Conservation (phyloP, 2,113 vertebrate species). For the Gnathonemus echidnorhynchus region DNA sequence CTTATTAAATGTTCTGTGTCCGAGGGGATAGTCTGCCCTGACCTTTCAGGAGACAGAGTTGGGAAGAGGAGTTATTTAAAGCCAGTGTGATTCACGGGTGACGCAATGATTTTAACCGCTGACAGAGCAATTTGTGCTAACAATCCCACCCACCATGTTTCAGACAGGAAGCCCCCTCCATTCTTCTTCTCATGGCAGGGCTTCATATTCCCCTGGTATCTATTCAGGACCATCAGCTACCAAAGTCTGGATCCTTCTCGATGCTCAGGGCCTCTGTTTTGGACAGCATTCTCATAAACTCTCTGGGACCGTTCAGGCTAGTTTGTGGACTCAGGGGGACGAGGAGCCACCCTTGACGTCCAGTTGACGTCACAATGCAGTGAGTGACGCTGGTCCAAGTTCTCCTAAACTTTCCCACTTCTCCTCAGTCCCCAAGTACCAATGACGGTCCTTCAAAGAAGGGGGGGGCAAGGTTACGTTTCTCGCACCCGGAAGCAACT, state of each 20-base stretch:
- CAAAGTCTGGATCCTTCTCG: slow-evolving; percentile 27
- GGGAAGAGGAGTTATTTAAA: slow-evolving; percentile 47
- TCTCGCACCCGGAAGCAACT: background rate
- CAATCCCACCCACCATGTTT: slow-evolving; percentile 16
- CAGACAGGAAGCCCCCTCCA: slow-evolving; percentile 9
- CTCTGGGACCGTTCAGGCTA: slow-evolving; percentile 30
- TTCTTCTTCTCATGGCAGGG: slow-evolving; percentile 12
- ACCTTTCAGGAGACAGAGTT: slow-evolving; percentile 29
- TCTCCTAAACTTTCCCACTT: background rate
- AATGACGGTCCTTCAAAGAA: background rate
- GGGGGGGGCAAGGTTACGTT: background rate
- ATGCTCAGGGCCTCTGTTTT: slow-evolving; percentile 25
- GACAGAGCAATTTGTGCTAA: slow-evolving; percentile 48
- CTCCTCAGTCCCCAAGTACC: background rate
- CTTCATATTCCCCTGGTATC: slow-evolving; percentile 42
- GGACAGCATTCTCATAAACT: slow-evolving; percentile 34
- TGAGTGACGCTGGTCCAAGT: background rate
- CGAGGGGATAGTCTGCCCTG: slow-evolving; percentile 23
- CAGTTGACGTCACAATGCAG: slow-evolving; percentile 23
- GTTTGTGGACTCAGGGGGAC: slow-evolving; percentile 39
- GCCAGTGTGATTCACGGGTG: slow-evolving; percentile 33
- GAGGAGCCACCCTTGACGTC: slow-evolving; percentile 25
- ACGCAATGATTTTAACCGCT: slow-evolving; percentile 35
- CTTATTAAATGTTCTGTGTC: background rate
- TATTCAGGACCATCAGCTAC: slow-evolving; percentile 36